Evolutionary conservation across 2,888 invertebrate species (phyloP).

Genomic region (Pseudococcus jackbeardsleyi): DNA sequence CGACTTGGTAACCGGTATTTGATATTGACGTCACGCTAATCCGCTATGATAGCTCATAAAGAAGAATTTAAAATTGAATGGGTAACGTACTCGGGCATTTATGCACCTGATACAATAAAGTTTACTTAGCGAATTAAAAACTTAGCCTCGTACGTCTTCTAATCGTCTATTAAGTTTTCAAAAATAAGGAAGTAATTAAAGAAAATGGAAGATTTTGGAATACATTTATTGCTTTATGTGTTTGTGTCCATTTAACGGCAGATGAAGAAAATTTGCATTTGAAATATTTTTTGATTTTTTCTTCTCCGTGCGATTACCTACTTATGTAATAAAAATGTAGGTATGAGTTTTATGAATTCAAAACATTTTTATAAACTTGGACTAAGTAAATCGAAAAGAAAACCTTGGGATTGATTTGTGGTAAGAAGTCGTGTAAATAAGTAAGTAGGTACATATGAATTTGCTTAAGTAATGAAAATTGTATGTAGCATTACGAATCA

Average conservation of each 20-base stretch:
- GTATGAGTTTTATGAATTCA: background rate
- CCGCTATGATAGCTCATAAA: background rate
- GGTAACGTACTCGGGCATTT: background rate
- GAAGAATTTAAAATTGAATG: background rate
- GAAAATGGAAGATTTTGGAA: background rate
- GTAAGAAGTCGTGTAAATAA: background rate
- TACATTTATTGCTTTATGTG: background rate
- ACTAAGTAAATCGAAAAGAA: no score
- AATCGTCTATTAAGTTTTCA: background rate
- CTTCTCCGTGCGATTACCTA: background rate
- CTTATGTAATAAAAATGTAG: background rate
- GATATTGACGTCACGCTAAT: background rate
- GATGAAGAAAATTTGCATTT: background rate
- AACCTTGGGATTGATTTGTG: background rate
- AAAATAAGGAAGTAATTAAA: slow-evolving; percentile 23
- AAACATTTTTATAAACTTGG: no score
- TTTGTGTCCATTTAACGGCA: background rate
- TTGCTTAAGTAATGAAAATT: no score
- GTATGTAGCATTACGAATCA: no score
- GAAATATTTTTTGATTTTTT: background rate
- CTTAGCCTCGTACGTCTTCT: background rate
- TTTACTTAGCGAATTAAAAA: no score
- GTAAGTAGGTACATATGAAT: no score
- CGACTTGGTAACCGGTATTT: background rate
- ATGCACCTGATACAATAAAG: background rate